Evolutionary conservation across 1,140 invertebrate species (phyloP), one percentile per base, ranked within the genome.

Genomic region (Drosophila sturtevanti): DNA sequence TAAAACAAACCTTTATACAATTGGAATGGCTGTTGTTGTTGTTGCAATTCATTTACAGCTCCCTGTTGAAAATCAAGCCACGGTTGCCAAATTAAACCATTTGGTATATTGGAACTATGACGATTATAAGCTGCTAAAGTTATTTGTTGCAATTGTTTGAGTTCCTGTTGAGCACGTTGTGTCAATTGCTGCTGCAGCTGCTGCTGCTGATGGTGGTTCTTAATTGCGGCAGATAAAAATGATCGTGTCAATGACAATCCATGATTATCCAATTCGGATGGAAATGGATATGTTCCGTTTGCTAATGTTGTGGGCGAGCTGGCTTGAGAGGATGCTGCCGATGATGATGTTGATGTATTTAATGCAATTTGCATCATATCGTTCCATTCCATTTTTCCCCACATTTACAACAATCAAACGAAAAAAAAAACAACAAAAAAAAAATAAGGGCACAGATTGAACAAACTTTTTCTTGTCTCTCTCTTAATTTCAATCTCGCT

Each of bases 1-100:
- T 31, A n/a, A 21, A 68, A 89, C 90, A 41, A 80, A 91, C 90
- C 90, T 91, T 91, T 91, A 37, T 82, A 82, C 61, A 90, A 79
- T 55, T 84, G 75, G 48, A 74, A 64, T 9, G 74, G 75, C 6
- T 86, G 79, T 16, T 89, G 87, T 16, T 89, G 87, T 18, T 91
- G 89, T 38, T 91, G 89, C 54, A 90, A 34, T 91, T 79, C 62
- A 86, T 90, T 85, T 22, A 89, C 89, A 9, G 89, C 89, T 10
- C 84, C 89, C 48, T 90, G 89, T 60, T 90, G 84, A 11, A 91
- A 64, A 70, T 91, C 90, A 12, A 80, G 80, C 90, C 90, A 91
- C 0, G 90, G 90, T 59, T 91, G 90, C 90, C 90, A 91, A 4
- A 91, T 58, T 22, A 91, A 72, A 66, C 86, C 90, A 59, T 91